Evolutionary conservation across 2,888 invertebrate species (phyloP).

Genomic region (Cerastis rubricosa): DNA sequence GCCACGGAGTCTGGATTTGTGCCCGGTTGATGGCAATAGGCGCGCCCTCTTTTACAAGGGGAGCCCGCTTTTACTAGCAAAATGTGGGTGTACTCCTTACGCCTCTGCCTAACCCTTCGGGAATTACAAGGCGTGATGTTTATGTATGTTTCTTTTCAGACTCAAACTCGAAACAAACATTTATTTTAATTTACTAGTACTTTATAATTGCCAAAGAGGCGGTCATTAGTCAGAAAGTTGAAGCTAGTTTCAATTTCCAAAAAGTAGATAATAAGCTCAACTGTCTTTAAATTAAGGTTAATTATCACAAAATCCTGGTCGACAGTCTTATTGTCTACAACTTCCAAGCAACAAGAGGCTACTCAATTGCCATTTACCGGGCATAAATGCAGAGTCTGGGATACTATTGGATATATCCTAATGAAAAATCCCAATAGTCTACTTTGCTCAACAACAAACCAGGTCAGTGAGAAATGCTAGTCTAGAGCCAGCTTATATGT

Average conservation of each 20-base stretch:
- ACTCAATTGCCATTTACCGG: not conserved
- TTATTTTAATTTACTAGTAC: not conserved
- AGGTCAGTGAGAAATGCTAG: not conserved
- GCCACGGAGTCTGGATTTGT: too few species aligned
- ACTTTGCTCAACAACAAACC: not conserved
- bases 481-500: not conserved
- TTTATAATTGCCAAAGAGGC: not conserved
- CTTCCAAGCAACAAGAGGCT: not conserved
- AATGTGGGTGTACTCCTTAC: too few species aligned
- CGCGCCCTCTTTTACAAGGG: too few species aligned
- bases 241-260: not conserved
- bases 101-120: too few species aligned
- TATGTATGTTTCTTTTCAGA: too few species aligned
- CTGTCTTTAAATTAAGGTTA: not conserved
- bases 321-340: not conserved
- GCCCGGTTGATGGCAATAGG: too few species aligned
- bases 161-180: not conserved
- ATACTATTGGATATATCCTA: too few species aligned
- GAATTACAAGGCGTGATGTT: too few species aligned
- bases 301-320: not conserved
- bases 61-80: too few species aligned
- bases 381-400: not conserved
- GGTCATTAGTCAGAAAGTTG: not conserved
- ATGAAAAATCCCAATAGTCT: not conserved
- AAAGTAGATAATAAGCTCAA: not conserved